These are phyloP conservation scores for Onychomys leucogaster DNA, from an alignment of 2,797 vertebrate species.

Conservation along the genomic window DNA sequence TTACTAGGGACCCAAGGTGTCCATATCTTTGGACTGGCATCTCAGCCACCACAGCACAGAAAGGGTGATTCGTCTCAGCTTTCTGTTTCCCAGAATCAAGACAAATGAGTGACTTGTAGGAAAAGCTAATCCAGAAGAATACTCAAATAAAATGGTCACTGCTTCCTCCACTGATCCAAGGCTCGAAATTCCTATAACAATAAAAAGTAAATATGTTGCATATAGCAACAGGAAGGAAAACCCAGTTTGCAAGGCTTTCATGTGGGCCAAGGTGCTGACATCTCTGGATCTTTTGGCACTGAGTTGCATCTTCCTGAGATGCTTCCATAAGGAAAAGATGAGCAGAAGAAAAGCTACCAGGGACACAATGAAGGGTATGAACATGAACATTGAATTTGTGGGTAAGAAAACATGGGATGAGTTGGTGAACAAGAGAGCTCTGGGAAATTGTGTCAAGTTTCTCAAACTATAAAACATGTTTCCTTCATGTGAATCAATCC, in stretches of 20 bases:
- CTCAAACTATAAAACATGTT: not conserved
- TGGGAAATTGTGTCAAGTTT: not conserved
- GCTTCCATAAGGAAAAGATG: slow-evolving; percentile 28
- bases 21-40: not conserved
- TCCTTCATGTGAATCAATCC: too few relatives aligned
- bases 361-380: not conserved
- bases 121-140: not conserved
- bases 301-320: not conserved
- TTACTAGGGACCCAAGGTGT: too few relatives aligned
- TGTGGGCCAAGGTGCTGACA: not conserved
- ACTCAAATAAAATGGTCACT: not conserved
- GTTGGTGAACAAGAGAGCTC: not conserved
- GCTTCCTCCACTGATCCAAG: fast-evolving
- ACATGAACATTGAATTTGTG: not conserved
- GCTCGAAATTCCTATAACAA: not conserved
- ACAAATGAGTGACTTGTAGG: not conserved
- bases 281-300: not conserved
- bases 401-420: not conserved
- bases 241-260: not conserved
- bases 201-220: not conserved
- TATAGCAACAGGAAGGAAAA: not conserved
- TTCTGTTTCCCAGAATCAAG: slow-evolving; percentile 35
- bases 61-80: not conserved
- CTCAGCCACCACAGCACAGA: not conserved
- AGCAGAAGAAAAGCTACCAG: not conserved